Evolutionary conservation across 1,140 invertebrate species (phyloP), one percentile per base, ranked within the genome.

Genomic region (Macrotrachela quadricornifera): DNA sequence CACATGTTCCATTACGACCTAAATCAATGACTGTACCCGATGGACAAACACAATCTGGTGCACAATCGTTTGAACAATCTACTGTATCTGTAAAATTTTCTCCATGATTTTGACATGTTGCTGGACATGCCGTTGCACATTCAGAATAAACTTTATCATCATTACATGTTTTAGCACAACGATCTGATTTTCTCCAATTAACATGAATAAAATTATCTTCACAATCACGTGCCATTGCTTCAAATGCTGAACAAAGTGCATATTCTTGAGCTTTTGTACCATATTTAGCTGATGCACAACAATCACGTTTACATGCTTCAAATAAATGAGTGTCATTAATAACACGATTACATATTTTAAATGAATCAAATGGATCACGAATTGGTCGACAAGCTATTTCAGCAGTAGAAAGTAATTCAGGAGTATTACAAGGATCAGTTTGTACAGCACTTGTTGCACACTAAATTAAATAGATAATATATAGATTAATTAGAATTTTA

Each of bases 151-250:
- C 78, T 59, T 77, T 73, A 62, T 80, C 77, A 16, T 72, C 66
- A 0, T 55, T 51, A 46, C 65, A 66, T 16, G 21, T 41, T 12
- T 50, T 55, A 1, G 46, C 79, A 62, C 83, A 85, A 42, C 76
- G 73, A 11, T 78, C 71, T 17, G 75, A 62, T 59, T 78, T 78
- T 47, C 83, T 76, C 83, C 83, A 88, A 8, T 73, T 71, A 42
- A 77, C 63, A 12, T 56, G 74, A 0, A 80, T 64, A 15, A 79
- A 78, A 38, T 77, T 75, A 40, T 77, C 72, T 11, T 71, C 66
- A 61, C 83, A 87, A 57, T 82, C 80, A 58, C 77, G 75, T 1
- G 81, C 77, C 60, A 81, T 81, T 50, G 83, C 79, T 4, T 78
- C 75, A 48, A 85, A 74, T 2, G 80, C 78, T 46, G 77, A 74